Evolutionary conservation across 2,888 invertebrate genomes (phyloP), one percentile per base, ranked within the genome.

Genomic region (Deilephila elpenor): DNA sequence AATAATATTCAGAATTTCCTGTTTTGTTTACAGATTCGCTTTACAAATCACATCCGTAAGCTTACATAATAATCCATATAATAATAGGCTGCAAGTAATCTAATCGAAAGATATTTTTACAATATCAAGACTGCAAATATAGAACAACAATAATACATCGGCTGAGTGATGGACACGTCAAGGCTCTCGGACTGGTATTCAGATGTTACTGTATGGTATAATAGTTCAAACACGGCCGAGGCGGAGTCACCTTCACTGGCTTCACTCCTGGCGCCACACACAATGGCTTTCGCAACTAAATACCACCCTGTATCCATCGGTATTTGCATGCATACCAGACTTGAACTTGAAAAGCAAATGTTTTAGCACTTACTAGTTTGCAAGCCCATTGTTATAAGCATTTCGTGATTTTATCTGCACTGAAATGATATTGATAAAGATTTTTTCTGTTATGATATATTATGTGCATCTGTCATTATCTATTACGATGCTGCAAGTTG

Each of bases 121-220:
- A 84, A 86, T 86, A 84, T 51, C 67, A 67, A 67, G 67, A 67
- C 44, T 17, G 25, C 75, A 75, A 75, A 79, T 76, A 81, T 77
- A 78, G 79, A 79, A 82, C 82, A 78, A 82, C 77, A 82, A 84
- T 83, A 84, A 84, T 83, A 81, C 84, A 86, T 88, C 82, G 80
- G 78, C 80, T 60, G 75, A 78, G 76, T 88, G 88, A 89, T 83
- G 84, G 91, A 91, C 91, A 87, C 79, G 77, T 91, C 89, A 92
- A 92, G 93, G 93, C 83, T 59, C 71, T 70, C 71, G 73, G 72
- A 61, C 70, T 75, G 77, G 71, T 77, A 75, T 73, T 71, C 73
- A 60, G 73, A 76, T 74, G 62, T 74, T 77, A 72, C 75, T 59
- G 61, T 34, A 44, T 44, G 67, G 32, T 71, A 72, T 64, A 71